Conservation (phyloP, 2,888 invertebrate species). For the Chrysina gloriosa region DNA sequence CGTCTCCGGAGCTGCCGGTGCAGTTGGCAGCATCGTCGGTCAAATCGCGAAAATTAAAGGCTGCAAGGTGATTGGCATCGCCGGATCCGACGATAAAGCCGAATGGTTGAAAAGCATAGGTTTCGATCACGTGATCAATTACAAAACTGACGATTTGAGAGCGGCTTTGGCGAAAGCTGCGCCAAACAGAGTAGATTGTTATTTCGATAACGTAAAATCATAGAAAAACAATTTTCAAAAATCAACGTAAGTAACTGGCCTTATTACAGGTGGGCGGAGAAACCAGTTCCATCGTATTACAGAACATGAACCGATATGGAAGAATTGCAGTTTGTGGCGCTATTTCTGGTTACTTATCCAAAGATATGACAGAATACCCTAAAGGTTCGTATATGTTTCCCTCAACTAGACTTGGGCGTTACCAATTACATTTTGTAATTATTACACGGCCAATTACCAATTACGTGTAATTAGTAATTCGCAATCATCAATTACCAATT, state of each 20-base stretch:
- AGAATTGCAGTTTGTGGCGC: conserved; percentile 75
- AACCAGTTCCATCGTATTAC: conserved; percentile 69
- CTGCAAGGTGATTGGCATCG: conserved; percentile 77
- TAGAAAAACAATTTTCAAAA: not conserved
- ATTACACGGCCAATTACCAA: too few species aligned
- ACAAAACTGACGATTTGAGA: conserved; percentile 73
- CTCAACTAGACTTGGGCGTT: too few species aligned
- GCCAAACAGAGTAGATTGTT: conserved; percentile 79
- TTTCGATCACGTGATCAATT: conserved; percentile 78
- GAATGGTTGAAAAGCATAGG: conserved; percentile 75
- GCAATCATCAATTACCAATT: too few species aligned
- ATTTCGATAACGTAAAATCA: conserved; percentile 78
- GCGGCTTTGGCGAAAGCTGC: conserved; percentile 72
- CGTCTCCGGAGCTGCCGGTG: conserved; percentile 82
- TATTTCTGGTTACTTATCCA: conserved; percentile 71
- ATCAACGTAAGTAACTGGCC: not conserved
- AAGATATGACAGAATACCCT: not conserved
- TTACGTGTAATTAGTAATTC: too few species aligned
- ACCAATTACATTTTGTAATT: too few species aligned
- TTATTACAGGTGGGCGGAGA: conserved; percentile 72
- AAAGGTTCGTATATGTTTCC: too few species aligned
- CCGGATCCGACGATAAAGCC: conserved; percentile 78
- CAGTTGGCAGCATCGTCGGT: conserved; percentile 81
- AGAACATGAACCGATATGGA: conserved; percentile 73
- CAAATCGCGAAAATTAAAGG: conserved; percentile 82